A percentile compares a stretch with the other conserved stretches of the same genome.
phyloP scores from a whole-genome alignment of 35 echinoderm and acorn worm genomes.

The Acanthaster planci region DNA sequence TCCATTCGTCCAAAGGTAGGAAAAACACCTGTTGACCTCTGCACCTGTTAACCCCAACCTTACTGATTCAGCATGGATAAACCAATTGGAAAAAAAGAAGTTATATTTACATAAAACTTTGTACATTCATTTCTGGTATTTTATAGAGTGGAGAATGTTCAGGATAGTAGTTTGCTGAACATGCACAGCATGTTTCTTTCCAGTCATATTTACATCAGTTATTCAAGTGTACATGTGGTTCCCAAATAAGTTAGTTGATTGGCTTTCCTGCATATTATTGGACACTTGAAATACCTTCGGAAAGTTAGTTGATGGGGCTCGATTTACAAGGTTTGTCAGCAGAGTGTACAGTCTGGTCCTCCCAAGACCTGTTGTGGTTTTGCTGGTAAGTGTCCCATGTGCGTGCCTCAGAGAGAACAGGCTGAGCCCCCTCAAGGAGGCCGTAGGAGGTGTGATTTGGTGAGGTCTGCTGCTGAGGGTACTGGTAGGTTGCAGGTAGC shows the following conservation, averaged over 20 bases:
- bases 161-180: not conserved
- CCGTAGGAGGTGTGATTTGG: constrained; percentile 64
- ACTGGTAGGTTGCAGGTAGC: constrained; percentile 32
- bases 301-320: constrained; percentile 25
- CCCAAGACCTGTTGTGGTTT: constrained; percentile 55
- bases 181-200: not conserved
- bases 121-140: not conserved
- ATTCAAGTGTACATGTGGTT: not conserved
- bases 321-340: constrained; percentile 2
- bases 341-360: not conserved
- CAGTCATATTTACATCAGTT: no score
- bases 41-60: not conserved
- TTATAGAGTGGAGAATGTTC: no score
- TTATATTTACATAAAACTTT: not conserved
- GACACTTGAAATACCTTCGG: no score
- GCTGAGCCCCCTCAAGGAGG: constrained; percentile 45
- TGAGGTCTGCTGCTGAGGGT: constrained; percentile 49
- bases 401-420: constrained; percentile 56
- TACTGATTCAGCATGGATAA: not conserved
- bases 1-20: not conserved
- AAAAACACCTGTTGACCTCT: not conserved
- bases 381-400: constrained; percentile 82
- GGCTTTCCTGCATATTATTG: not conserved
- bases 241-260: constrained; percentile 12
- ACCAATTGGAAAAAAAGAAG: not conserved